A percentile compares a stretch with the other conserved stretches of the same genome.
phyloP scores from a whole-genome alignment of 2,797 vertebrate genomes.

The Tarsius wallacei region DNA sequence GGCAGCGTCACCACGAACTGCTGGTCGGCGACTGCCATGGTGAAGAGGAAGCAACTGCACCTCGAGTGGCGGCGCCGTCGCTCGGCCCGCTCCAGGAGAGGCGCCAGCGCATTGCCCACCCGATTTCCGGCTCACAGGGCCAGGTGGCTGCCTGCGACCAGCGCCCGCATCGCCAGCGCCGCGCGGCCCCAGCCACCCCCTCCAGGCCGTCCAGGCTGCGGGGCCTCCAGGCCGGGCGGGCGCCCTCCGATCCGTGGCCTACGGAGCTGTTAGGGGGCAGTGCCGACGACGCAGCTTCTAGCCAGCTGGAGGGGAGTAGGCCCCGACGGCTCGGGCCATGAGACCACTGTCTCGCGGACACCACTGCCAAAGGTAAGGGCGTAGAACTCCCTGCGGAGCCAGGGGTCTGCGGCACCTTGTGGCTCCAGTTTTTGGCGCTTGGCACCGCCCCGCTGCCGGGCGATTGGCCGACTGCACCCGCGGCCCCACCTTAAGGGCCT shows the following conservation, averaged over 20 bases:
- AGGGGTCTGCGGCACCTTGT: rapidly evolving
- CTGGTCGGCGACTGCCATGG: constrained; percentile 91
- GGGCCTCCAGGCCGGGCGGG: constrained; percentile 75
- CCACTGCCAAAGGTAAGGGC: neutral
- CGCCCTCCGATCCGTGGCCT: constrained; percentile 63
- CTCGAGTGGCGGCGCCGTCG: constrained; percentile 79
- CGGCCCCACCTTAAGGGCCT: neutral
- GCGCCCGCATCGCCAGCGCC: constrained; percentile 85
- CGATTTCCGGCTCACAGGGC: constrained; percentile 89
- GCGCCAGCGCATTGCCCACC: neutral
- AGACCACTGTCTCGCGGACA: neutral
- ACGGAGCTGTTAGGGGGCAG: too few species aligned
- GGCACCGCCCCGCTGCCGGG: too few species aligned
- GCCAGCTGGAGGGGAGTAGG: constrained; percentile 34
- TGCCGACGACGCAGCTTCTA: constrained; percentile 5
- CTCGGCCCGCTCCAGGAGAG: neutral
- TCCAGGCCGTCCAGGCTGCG: constrained; percentile 90
- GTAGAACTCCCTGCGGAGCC: neutral
- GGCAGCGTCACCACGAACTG: constrained; percentile 91
- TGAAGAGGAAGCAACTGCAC: constrained; percentile 92
- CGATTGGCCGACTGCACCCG: neutral
- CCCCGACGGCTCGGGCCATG: neutral
- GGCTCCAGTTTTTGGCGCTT: neutral
- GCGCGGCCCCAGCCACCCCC: constrained; percentile 88
- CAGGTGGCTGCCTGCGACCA: constrained; percentile 90